phyloP scores from a whole-genome alignment of 2,113 vertebrate species.

The Paramormyrops kingsleyae region DNA sequence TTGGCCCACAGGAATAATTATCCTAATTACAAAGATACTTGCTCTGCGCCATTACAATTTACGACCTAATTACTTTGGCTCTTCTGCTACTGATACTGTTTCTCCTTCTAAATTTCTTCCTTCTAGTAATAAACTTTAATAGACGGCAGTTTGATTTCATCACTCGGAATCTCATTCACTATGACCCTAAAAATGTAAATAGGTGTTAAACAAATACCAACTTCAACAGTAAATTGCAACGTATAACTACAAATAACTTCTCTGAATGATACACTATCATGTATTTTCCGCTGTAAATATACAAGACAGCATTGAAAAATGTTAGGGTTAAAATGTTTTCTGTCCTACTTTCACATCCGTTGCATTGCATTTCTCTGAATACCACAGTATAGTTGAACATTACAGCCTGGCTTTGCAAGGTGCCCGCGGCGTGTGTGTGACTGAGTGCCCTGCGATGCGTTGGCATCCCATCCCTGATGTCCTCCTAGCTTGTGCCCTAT shows the following conservation, averaged over 20 bases:
- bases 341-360: background rate
- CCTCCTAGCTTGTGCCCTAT: background rate
- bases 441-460: background rate
- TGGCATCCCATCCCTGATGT: background rate
- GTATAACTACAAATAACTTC: background rate
- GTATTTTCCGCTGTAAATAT: background rate
- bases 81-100: background rate
- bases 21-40: background rate
- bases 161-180: background rate
- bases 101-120: background rate
- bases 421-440: background rate
- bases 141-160: background rate
- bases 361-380: background rate
- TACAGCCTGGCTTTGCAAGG: background rate
- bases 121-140: background rate
- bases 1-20: constrained; percentile 1
- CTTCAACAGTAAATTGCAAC: background rate
- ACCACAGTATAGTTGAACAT: background rate
- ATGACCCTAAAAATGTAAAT: background rate
- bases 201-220: background rate
- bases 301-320: background rate
- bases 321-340: background rate
- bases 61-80: background rate
- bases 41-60: background rate
- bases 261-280: background rate